Conservation (phyloP, 2,888 invertebrate genomes). For the Drosophila trichaetosa region DNA sequence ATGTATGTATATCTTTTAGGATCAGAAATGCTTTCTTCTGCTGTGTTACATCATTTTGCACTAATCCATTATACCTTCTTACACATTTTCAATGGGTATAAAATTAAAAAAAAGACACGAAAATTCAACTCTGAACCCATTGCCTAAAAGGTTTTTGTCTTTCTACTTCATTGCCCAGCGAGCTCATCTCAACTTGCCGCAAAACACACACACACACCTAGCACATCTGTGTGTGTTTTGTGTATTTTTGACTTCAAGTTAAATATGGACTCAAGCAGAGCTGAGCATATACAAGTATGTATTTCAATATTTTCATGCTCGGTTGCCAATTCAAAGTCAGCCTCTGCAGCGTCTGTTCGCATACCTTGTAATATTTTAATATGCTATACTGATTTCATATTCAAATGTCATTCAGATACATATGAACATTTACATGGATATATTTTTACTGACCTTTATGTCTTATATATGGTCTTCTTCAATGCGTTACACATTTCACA, state of each 20-base stretch:
- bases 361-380: conserved; percentile 14
- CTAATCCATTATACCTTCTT: not conserved
- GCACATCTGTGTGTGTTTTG: conserved; percentile 11
- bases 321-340: conserved; percentile 30
- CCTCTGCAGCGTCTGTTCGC: conserved; percentile 11
- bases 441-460: too few species aligned
- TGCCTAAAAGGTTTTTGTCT: conserved; percentile 68
- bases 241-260: conserved; percentile 56
- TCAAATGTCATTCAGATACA: not conserved
- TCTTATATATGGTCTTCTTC: too few species aligned
- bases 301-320: conserved; percentile 60
- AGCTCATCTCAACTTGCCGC: conserved; percentile 57
- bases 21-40: not conserved
- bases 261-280: conserved; percentile 44
- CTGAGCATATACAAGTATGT: conserved; percentile 34
- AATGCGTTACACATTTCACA: too few species aligned
- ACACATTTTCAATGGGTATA: not conserved
- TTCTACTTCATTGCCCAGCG: conserved; percentile 64
- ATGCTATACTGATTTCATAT: not conserved
- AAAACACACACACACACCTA: conserved; percentile 17
- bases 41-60: not conserved
- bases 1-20: not conserved
- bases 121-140: conserved; percentile 38
- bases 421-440: not conserved
- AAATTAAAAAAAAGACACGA: conserved; percentile 4